Conservation (phyloP, 2,113 vertebrate species). For the Plecotus auritus region DNA sequence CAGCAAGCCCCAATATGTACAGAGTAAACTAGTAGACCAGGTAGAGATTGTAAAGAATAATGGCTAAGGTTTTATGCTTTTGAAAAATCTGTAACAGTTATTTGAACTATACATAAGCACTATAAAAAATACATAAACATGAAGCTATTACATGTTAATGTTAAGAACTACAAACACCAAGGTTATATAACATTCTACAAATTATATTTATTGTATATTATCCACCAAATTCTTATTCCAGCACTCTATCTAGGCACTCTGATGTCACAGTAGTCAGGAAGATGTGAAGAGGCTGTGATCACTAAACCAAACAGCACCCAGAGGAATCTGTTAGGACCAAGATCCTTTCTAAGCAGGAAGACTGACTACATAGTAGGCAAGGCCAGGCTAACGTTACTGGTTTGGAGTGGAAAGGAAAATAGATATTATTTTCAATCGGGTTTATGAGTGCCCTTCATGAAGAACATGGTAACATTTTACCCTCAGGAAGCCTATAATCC, state of each 20-base stretch:
- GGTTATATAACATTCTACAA: background rate
- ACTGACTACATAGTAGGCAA: background rate
- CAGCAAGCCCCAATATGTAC: background rate
- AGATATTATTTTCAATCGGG: background rate
- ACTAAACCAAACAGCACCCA: background rate
- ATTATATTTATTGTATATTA: background rate
- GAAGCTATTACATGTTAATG: background rate
- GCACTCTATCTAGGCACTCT: background rate
- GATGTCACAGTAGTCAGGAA: background rate
- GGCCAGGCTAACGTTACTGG: background rate
- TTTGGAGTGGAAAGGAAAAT: background rate
- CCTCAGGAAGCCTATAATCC: constrained; percentile 21
- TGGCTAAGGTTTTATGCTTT: background rate
- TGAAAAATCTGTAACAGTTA: background rate
- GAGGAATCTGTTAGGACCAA: background rate
- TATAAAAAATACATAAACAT: background rate
- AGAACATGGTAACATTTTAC: background rate
- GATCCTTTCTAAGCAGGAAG: background rate
- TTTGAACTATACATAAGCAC: background rate
- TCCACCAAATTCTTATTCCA: background rate
- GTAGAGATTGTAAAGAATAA: background rate
- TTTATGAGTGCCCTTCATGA: background rate
- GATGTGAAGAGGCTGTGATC: background rate
- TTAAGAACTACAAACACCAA: background rate
- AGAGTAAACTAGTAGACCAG: background rate